These are phyloP conservation scores for Holocentrus rufus DNA, from an alignment of 2,797 vertebrate species.

Conservation along the genomic window DNA sequence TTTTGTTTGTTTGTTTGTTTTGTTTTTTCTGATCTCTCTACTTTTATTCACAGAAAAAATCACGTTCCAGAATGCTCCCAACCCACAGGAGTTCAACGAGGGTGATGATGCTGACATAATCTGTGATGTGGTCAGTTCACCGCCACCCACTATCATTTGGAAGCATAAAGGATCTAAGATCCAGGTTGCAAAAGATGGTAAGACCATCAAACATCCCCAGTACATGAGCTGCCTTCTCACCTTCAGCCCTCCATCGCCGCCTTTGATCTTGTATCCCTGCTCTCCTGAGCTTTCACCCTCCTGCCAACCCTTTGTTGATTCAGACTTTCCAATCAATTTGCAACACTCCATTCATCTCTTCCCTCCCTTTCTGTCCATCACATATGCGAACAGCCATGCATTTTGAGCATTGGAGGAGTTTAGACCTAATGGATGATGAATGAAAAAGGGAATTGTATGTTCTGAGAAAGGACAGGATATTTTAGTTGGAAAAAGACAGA, in stretches of 20 bases:
- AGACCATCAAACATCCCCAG: conserved; percentile 63
- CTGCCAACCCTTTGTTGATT: conserved; percentile 42
- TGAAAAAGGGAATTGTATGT: conserved; percentile 46
- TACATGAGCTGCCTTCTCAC: conserved; percentile 34
- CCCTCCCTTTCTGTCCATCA: conserved; percentile 28
- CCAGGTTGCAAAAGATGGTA: conserved; percentile 91
- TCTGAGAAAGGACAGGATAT: conserved; percentile 38
- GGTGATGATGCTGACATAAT: conserved; percentile 92
- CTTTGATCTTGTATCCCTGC: conserved; percentile 9
- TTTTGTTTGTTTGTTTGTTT: neutral
- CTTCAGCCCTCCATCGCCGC: conserved; percentile 1
- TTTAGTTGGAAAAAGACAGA: conserved; percentile 34
- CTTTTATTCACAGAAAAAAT: conserved; percentile 89
- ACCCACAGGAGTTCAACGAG: conserved; percentile 94
- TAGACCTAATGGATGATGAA: conserved; percentile 46
- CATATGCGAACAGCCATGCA: conserved; percentile 40
- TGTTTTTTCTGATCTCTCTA: neutral
- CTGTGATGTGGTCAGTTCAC: conserved; percentile 93
- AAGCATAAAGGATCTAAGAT: conserved; percentile 89
- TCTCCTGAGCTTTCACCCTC: conserved; percentile 32
- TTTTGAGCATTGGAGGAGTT: conserved; percentile 36
- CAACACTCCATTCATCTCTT: conserved; percentile 42
- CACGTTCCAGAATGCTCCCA: conserved; percentile 92
- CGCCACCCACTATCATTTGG: conserved; percentile 93
- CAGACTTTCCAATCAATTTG: conserved; percentile 55